phyloP scores from a whole-genome alignment of 2,888 invertebrate genomes.

The Tortricodes alternella region DNA sequence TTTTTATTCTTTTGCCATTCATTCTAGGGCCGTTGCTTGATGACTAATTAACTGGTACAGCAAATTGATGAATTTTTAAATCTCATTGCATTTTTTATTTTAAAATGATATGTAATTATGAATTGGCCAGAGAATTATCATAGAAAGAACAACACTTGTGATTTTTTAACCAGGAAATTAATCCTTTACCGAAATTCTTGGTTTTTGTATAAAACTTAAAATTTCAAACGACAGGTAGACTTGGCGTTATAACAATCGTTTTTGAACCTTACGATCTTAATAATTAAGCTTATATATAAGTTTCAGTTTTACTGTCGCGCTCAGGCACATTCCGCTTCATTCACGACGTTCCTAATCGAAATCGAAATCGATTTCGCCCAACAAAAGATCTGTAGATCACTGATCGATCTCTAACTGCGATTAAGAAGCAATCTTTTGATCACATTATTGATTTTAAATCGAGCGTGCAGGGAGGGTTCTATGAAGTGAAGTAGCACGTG shows the following conservation, averaged over 20 bases:
- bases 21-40: no score
- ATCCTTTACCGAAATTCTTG: background rate
- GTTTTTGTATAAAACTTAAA: background rate
- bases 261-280: background rate
- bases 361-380: constrained; percentile 67
- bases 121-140: no score
- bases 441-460: constrained; percentile 77
- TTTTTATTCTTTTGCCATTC: no score
- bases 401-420: constrained; percentile 77
- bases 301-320: no score
- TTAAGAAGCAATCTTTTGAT: constrained; percentile 70
- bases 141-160: no score
- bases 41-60: no score
- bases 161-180: background rate
- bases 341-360: constrained; percentile 64
- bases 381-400: constrained; percentile 75
- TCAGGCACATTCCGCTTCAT: constrained; percentile 45
- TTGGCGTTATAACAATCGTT: background rate
- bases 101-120: no score
- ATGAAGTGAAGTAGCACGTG: constrained; percentile 50
- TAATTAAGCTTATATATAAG: no score
- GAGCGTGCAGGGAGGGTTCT: constrained; percentile 57
- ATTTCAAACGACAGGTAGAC: background rate
- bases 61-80: no score
- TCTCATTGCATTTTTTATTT: no score